Evolutionary conservation across 2,888 invertebrate species (phyloP).

Genomic region (Stomorhina lunata): DNA sequence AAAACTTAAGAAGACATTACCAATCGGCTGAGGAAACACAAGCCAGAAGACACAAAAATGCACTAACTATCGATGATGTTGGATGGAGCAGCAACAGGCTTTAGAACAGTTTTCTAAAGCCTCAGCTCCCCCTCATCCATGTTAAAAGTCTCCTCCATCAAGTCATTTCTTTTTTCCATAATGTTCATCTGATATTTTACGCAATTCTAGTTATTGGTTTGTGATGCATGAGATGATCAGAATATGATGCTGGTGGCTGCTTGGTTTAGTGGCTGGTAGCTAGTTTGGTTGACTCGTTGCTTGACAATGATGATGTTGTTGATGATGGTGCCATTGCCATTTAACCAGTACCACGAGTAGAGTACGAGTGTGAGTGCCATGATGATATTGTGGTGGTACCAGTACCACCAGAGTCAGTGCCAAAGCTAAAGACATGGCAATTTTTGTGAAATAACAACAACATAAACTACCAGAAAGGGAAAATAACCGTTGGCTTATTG

Average conservation of each 20-base stretch:
- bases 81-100: slow-evolving; percentile 17
- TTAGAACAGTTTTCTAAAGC: not conserved
- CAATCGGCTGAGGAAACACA: slow-evolving; percentile 14
- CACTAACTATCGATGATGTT: slow-evolving; percentile 4
- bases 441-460: slow-evolving; percentile 22
- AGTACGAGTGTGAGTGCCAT: not conserved
- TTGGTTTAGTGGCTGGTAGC: slow-evolving; percentile 51
- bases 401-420: slow-evolving; percentile 8
- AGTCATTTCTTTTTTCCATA: not conserved
- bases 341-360: slow-evolving; percentile 22
- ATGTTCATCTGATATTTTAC: slow-evolving; percentile 48
- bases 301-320: slow-evolving; percentile 39
- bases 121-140: not conserved
- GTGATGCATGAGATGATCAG: slow-evolving; percentile 66
- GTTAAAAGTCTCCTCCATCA: not conserved
- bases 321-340: slow-evolving; percentile 37
- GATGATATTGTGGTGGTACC: not conserved
- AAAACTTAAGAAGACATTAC: slow-evolving; percentile 21
- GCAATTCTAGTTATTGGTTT: slow-evolving; percentile 57
- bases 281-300: slow-evolving; percentile 3
- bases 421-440: slow-evolving; percentile 34
- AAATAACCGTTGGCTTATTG: slow-evolving; percentile 75
- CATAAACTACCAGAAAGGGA: slow-evolving; percentile 75
- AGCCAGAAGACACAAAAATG: slow-evolving; percentile 49
- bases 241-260: slow-evolving; percentile 24